Evolutionary conservation across 2,797 vertebrate species (phyloP), one percentile per base, ranked within the genome.

Genomic region (Neoniphon sammara): DNA sequence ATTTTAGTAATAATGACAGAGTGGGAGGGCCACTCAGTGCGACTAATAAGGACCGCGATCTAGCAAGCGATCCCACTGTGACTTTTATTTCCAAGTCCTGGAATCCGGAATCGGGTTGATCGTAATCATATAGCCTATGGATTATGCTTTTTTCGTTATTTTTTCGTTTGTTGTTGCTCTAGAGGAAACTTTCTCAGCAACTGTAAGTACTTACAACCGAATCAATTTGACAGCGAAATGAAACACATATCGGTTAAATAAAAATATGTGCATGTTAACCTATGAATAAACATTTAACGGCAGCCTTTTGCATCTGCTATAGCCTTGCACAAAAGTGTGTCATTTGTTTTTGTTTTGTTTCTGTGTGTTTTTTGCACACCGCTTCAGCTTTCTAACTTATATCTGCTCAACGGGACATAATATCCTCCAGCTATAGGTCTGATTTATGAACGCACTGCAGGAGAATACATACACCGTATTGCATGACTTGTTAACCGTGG

Each of bases 41-140:
- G 94, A 97, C 97, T 98, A 97, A 98, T 98, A 98, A 97, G 97
- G 97, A 96, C 95, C 95, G 93, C 91, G 95, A 95, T 95, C 94
- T 90, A 92, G 91, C 90, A 58, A 77, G 85, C 88, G 92, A 92
- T 92, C 92, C 92, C 92, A 94, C 93, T 91, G 88, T 91, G 94
- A 96, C 96, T 96, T 95, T 94, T 92, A 91, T 93, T 93, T 94
- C 87, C 88, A 92, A 93, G 92, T 93, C 88, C 85, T 87, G 91
- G 87, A 92, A 87, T 90, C 88, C 90, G 85, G 90, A 89, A 84
- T 89, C 85, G 81, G 78, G 78, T 86, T 85, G 90, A 90, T 87
- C 85, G 73, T 46, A 75, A 87, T 88, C 90, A 83, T 86, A 62
- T n/a, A n/a, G n/a, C n/a, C n/a, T 78, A 89, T 92, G 93, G 93